phyloP scores from a whole-genome alignment of 1,140 invertebrate species.

The Palaemon carinicauda region DNA sequence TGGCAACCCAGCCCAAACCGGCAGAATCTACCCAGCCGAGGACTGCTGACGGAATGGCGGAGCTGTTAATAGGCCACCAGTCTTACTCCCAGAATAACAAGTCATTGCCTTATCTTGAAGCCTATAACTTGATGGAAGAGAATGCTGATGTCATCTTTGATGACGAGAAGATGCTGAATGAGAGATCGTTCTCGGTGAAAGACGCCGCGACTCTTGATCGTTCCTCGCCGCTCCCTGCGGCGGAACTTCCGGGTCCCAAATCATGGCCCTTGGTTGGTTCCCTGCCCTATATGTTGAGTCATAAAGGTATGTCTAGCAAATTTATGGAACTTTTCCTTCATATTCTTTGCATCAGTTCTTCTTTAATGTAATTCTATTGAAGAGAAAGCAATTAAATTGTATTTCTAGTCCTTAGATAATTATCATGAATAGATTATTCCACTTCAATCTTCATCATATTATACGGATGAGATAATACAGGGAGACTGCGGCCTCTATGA shows the following conservation, averaged over 20 bases:
- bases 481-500: too few species aligned
- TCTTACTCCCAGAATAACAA: not conserved
- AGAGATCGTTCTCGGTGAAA: not conserved
- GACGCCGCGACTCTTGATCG: not conserved
- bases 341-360: not conserved
- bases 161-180: not conserved
- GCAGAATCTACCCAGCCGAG: not conserved
- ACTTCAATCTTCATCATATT: too few species aligned
- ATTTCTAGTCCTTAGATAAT: too few species aligned
- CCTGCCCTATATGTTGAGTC: slow-evolving; percentile 40
- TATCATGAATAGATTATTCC: too few species aligned
- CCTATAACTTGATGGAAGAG: slow-evolving; percentile 43
- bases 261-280: slow-evolving; percentile 43
- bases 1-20: too few species aligned
- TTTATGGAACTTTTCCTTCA: not conserved
- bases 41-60: not conserved
- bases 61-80: not conserved
- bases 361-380: too few species aligned
- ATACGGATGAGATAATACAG: too few species aligned
- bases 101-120: slow-evolving; percentile 12
- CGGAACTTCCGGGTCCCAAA: slow-evolving; percentile 16
- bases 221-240: slow-evolving; percentile 11
- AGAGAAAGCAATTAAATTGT: too few species aligned
- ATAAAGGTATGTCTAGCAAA: not conserved
- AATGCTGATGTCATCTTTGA: slow-evolving; percentile 42